phyloP scores from a whole-genome alignment of 2,113 vertebrate species.

The Pteronura brasiliensis region DNA sequence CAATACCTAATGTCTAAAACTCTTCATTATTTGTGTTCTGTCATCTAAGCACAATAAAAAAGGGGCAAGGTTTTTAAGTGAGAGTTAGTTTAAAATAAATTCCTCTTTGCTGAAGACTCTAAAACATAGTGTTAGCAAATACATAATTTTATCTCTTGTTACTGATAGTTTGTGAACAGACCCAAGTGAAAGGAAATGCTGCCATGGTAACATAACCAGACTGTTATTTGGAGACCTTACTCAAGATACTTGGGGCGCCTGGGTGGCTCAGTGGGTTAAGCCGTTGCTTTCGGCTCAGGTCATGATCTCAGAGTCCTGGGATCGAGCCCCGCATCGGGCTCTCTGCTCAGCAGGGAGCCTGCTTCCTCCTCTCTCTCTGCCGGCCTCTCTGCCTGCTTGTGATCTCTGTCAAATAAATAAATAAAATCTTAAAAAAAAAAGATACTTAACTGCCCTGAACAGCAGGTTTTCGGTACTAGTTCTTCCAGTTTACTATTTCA shows the following conservation, averaged over 20 bases:
- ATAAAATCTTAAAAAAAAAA: too few species aligned
- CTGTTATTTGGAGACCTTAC: conserved; percentile 61
- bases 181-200: conserved; percentile 60
- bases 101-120: conserved; percentile 32
- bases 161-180: conserved; percentile 24
- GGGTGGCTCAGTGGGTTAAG: too few species aligned
- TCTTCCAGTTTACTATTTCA: conserved; percentile 61
- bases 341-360: too few species aligned
- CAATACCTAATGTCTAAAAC: not conserved
- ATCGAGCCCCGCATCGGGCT: too few species aligned
- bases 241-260: conserved; percentile 51
- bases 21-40: not conserved
- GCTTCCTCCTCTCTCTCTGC: too few species aligned
- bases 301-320: too few species aligned
- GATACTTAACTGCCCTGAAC: conserved; percentile 49
- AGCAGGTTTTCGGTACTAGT: conserved; percentile 44
- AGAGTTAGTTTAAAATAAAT: conserved; percentile 48
- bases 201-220: conserved; percentile 66
- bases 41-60: not conserved
- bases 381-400: too few species aligned
- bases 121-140: conserved; percentile 41
- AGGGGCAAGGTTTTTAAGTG: not conserved
- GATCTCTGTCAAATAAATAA: too few species aligned
- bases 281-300: too few species aligned
- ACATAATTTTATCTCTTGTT: conserved; percentile 44